Conservation (phyloP, 2,113 vertebrate genomes). For the Leptodactylus fuscus region DNA sequence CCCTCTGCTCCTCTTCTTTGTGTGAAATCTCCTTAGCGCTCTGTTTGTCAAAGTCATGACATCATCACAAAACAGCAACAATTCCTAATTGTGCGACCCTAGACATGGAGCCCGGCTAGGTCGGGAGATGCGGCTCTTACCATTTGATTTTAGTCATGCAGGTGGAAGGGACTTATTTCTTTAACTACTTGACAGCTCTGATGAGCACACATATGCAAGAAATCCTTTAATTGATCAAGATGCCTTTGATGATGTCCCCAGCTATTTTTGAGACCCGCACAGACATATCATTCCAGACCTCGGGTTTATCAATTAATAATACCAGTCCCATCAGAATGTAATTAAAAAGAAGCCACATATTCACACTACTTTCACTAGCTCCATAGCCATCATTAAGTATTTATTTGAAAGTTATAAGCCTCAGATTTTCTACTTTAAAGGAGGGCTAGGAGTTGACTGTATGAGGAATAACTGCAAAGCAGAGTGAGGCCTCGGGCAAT, state of each 20-base stretch:
- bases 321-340: conserved; percentile 93
- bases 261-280: conserved; percentile 90
- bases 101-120: background rate
- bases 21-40: conserved; percentile 81
- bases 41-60: conserved; percentile 67
- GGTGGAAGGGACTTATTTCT: conserved; percentile 88
- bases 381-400: conserved; percentile 96
- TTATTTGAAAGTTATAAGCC: conserved; percentile 92
- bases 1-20: conserved; percentile 85
- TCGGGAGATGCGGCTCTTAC: conserved; percentile 69
- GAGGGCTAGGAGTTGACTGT: conserved; percentile 71
- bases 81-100: background rate
- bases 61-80: conserved; percentile 16
- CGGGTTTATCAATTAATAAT: conserved; percentile 99
- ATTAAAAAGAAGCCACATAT: conserved; percentile 96
- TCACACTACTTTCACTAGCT: conserved; percentile 85
- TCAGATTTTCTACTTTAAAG: conserved; percentile 81
- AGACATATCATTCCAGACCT: conserved; percentile 90
- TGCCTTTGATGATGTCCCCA: conserved; percentile 98
- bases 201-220: conserved; percentile 91
- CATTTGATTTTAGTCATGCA: conserved; percentile 80
- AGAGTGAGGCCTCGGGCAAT: conserved; percentile 82
- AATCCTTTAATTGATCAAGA: conserved; percentile 95
- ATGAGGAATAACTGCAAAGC: conserved; percentile 73
- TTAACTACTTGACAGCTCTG: conserved; percentile 92